phyloP scores from a whole-genome alignment of 2,113 vertebrate genomes.

The Rhinopithecus roxellana region DNA sequence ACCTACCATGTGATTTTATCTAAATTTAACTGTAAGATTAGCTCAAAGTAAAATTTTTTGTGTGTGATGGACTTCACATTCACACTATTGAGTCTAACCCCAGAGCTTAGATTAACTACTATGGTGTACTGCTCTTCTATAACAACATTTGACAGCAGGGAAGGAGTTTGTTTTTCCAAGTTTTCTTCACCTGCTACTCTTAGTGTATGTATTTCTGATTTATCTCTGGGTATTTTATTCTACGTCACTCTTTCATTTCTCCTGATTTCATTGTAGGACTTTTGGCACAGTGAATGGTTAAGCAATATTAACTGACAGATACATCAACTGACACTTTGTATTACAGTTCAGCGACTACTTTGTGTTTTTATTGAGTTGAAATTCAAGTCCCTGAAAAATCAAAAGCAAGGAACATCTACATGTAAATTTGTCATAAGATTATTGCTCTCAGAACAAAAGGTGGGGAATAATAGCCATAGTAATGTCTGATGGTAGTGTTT shows the following conservation, averaged over 20 bases:
- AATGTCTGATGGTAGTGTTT: background rate
- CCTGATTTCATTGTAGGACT: background rate
- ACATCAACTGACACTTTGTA: background rate
- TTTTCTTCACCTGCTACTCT: background rate
- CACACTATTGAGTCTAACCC: background rate
- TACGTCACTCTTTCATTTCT: background rate
- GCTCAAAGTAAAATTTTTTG: background rate
- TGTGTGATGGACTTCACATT: background rate
- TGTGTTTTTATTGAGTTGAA: background rate
- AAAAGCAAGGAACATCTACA: background rate
- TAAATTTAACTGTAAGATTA: background rate
- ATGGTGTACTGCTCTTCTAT: background rate
- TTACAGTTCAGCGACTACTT: background rate
- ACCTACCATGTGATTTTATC: background rate
- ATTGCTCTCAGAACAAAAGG: background rate
- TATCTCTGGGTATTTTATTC: background rate
- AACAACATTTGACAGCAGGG: background rate
- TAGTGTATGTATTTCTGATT: background rate
- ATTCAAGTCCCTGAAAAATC: background rate
- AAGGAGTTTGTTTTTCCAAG: background rate
- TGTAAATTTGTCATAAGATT: background rate
- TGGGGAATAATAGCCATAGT: background rate
- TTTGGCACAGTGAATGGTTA: background rate
- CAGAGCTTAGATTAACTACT: background rate
- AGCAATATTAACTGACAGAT: background rate